Conservation (phyloP, 1,140 invertebrate genomes). For the Schlechtendalia chinensis region DNA sequence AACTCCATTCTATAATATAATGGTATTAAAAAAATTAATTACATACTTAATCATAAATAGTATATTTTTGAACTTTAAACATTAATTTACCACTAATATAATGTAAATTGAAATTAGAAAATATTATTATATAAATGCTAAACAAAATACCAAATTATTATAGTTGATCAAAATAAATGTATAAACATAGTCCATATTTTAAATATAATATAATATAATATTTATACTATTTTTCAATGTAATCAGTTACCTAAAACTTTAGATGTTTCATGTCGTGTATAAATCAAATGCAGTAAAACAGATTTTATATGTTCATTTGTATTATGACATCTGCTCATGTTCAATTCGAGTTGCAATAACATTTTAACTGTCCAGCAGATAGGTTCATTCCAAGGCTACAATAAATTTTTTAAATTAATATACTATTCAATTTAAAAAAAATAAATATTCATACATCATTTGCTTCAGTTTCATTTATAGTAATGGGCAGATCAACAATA, state of each 20-base stretch:
- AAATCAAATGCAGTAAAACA: conserved; percentile 8
- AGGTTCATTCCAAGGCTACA: conserved; percentile 53
- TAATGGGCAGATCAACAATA: conserved; percentile 54
- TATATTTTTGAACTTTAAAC: too few species aligned
- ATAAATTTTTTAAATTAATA: not conserved
- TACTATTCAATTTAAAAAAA: not conserved
- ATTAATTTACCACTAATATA: too few species aligned
- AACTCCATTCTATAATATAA: conserved; percentile 52
- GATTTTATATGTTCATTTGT: conserved; percentile 35
- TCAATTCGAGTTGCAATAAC: conserved; percentile 57
- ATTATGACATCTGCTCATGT: conserved; percentile 40
- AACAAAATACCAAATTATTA: too few species aligned
- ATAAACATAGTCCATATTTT: too few species aligned
- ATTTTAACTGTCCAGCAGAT: conserved; percentile 55
- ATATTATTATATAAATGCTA: too few species aligned
- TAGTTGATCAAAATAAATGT: too few species aligned
- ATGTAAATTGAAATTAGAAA: too few species aligned
- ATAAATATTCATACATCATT: conserved; percentile 52
- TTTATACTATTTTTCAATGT: too few species aligned
- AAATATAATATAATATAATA: too few species aligned
- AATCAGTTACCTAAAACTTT: conserved; percentile 7
- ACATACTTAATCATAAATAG: too few species aligned
- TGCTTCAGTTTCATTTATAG: conserved; percentile 55
- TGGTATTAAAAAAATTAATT: not conserved
- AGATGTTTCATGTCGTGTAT: conserved; percentile 35